Evolutionary conservation across 92 coral and sea anemone species (phyloP).

Genomic region (Palythoa grandis): DNA sequence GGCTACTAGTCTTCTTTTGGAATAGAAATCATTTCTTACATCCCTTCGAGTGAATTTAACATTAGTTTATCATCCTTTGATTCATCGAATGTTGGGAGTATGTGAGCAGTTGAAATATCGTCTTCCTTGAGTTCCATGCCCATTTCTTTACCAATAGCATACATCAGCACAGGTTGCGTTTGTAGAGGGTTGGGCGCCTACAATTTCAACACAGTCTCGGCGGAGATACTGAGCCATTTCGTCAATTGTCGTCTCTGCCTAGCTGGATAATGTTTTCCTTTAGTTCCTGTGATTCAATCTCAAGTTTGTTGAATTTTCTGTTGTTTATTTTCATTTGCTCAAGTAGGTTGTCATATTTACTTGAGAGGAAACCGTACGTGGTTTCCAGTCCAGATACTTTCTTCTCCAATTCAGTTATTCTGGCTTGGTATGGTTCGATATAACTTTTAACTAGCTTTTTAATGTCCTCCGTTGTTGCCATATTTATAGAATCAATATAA

Average conservation of each 20-base stretch:
- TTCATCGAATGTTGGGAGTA: constrained; percentile 1
- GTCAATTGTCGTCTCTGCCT: constrained; percentile 13
- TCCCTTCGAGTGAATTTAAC: constrained; percentile 28
- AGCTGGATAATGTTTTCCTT: constrained; percentile 1
- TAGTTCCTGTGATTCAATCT: not conserved
- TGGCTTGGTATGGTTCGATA: constrained; percentile 10
- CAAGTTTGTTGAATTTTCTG: not conserved
- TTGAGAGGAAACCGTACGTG: not conserved
- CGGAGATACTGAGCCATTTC: constrained; percentile 12
- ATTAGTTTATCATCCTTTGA: constrained; percentile 9
- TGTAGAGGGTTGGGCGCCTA: not conserved
- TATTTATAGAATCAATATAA: too few relatives aligned
- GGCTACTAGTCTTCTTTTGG: constrained; percentile 8
- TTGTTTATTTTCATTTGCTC: not conserved
- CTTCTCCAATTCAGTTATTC: not conserved
- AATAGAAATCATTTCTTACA: constrained; percentile 4
- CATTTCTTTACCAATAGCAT: constrained; percentile 15
- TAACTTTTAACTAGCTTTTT: not conserved
- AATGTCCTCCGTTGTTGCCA: not conserved
- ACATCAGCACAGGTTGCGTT: constrained; percentile 12
- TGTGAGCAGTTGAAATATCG: not conserved
- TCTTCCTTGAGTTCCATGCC: not conserved
- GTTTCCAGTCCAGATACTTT: constrained; percentile 3
- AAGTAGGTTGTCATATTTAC: constrained; percentile 12
- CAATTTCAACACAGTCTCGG: too few relatives aligned